Evolutionary conservation across 2,888 invertebrate genomes (phyloP).

Genomic region (Keiferia lycopersicella): DNA sequence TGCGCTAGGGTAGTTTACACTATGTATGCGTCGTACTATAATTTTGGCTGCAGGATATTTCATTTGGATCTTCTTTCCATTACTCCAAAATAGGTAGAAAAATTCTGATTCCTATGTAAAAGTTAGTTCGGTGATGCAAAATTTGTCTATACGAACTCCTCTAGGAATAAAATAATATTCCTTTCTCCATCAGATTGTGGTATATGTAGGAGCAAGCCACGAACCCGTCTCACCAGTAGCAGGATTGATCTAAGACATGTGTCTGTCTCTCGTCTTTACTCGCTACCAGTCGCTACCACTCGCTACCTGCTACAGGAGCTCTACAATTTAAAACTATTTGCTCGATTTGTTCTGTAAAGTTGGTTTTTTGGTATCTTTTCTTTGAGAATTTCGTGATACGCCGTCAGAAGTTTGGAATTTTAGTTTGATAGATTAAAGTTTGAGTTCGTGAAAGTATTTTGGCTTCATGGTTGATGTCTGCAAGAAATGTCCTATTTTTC

Average conservation of each 20-base stretch:
- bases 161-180: slow-evolving; percentile 1
- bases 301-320: slow-evolving; percentile 41
- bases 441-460: no score
- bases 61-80: no score
- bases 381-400: slow-evolving; percentile 4
- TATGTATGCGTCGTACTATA: no score
- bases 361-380: background rate
- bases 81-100: no score
- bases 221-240: slow-evolving; percentile 58
- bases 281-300: slow-evolving; percentile 35
- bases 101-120: no score
- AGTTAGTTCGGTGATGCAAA: background rate
- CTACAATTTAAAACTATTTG: slow-evolving; percentile 1
- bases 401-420: background rate
- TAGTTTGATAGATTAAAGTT: background rate
- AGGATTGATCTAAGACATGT: slow-evolving; percentile 75
- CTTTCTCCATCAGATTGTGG: slow-evolving; percentile 36
- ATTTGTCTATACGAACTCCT: background rate
- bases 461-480: no score
- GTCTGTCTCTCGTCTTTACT: slow-evolving; percentile 52
- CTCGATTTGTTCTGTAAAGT: background rate
- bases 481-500: no score
- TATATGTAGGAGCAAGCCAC: slow-evolving; percentile 51
- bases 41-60: no score
- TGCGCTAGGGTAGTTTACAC: no score